Percentiles rank a stretch among this genome's conserved stretches.
Conservation (phyloP, 2,888 invertebrate species). For the Cosmia pyralina region DNA sequence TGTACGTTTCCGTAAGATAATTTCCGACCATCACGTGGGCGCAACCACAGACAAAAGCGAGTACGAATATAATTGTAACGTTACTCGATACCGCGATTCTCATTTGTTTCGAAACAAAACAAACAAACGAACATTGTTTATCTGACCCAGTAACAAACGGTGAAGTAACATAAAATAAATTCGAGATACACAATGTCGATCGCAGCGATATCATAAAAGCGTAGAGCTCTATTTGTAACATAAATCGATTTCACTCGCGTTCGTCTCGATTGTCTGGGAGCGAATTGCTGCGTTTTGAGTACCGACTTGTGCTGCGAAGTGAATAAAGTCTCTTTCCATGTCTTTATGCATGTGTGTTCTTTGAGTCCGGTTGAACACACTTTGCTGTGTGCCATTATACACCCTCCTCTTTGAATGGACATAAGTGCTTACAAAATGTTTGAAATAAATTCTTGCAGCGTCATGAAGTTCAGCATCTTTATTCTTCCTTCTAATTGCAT, state of each 20-base stretch:
- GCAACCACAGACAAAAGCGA: not conserved
- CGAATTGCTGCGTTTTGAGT: conserved; percentile 48
- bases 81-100: not conserved
- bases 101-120: conserved; percentile 28
- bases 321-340: conserved; percentile 37
- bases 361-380: conserved; percentile 18
- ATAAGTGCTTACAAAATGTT: conserved; percentile 8
- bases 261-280: conserved; percentile 40
- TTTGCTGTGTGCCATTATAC: not conserved
- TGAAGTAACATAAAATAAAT: conserved; percentile 41
- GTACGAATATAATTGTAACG: not conserved
- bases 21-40: not conserved
- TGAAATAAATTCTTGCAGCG: not conserved
- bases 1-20: not conserved
- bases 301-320: conserved; percentile 29
- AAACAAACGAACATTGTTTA: conserved; percentile 32
- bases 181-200: conserved; percentile 42
- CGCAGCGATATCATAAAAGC: conserved; percentile 51
- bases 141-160: conserved; percentile 27
- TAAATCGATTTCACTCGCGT: conserved; percentile 60
- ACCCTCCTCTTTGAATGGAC: conserved; percentile 13
- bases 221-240: conserved; percentile 50
- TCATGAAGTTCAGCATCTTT: not conserved
- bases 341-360: conserved; percentile 3
- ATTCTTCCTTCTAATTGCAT: not conserved